Evolutionary conservation across 2,888 invertebrate genomes (phyloP).

Genomic region (Thereva nobilitata): DNA sequence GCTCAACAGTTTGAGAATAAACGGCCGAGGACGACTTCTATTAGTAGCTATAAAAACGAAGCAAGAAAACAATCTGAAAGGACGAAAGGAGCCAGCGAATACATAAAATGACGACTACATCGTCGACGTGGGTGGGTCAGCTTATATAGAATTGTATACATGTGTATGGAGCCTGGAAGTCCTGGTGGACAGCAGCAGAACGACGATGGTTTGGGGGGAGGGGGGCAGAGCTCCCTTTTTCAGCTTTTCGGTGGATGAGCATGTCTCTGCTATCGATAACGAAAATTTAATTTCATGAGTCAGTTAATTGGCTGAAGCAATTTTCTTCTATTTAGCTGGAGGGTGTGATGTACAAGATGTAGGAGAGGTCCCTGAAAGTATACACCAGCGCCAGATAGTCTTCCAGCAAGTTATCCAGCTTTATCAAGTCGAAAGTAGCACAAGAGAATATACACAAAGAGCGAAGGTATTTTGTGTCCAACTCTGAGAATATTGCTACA

Average conservation of each 20-base stretch:
- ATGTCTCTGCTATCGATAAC: slow-evolving; percentile 33
- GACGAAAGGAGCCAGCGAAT: too few species aligned
- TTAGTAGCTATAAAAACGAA: too few species aligned
- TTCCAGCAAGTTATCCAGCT: too few species aligned
- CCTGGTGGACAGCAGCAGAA: background rate
- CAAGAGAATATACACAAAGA: slow-evolving; percentile 10
- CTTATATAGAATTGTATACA: too few species aligned
- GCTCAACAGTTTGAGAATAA: too few species aligned
- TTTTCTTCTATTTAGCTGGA: slow-evolving; percentile 36
- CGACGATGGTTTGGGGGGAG: background rate
- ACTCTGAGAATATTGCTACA: slow-evolving; percentile 2
- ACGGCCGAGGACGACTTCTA: too few species aligned
- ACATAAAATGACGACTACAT: too few species aligned
- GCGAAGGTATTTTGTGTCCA: background rate
- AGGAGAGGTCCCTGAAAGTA: background rate
- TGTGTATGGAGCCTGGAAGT: background rate
- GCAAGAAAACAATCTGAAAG: too few species aligned
- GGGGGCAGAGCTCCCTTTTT: background rate
- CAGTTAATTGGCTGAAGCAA: slow-evolving; percentile 37
- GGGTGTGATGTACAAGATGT: slow-evolving; percentile 10
- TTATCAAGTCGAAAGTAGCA: slow-evolving; percentile 5
- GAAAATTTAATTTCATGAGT: slow-evolving; percentile 39
- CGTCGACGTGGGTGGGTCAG: too few species aligned
- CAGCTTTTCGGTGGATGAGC: slow-evolving; percentile 18
- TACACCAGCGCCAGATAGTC: background rate